Evolutionary conservation across 2,888 invertebrate species (phyloP), one percentile per base, ranked within the genome.

Genomic region (Chalcis sispes): DNA sequence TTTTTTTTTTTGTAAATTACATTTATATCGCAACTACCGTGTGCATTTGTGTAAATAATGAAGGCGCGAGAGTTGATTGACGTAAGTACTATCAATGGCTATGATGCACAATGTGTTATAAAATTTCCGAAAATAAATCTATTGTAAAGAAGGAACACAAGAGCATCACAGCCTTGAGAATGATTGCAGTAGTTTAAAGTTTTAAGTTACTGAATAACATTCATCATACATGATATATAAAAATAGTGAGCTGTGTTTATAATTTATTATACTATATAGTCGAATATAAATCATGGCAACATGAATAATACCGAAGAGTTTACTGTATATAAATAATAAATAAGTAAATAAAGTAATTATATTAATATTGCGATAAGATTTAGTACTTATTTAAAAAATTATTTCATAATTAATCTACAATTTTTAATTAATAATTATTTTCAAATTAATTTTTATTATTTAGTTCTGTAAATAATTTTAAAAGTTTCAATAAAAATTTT

Each of bases 201-300:
- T 75, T 65, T 54, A 72, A 75, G 77, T 79, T 78, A 77, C 70
- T 62, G 72, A 75, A 74, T 75, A 77, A 78, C 75, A 72, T 79
- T 80, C 80, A 77, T 72, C 79, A 77, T 77, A 76, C 79, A 78
- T n/a, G 59, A 76, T 52, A 72, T 65, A 62, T 73, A 75, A 67
- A 59, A 77, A 83, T 82, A 84, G 81, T 81, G 80, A 85, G 79
- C 81, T 84, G 85, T 86, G 85, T 85, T 86, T 86, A 85, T 87
- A 86, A 86, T 86, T 87, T 86, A 87, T 83, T 72, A 67, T 64
- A 67, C 40, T 42, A 72, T 50, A 61, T 77, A 77, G 52, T 67
- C 58, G n/a, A 64, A 62, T 67, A 62, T 62, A 67, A 77, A 69
- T 78, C 73, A 75, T 76, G 75, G 73, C 70, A 62, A 75, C 72